Percentiles rank a stretch among this genome's conserved stretches.
Evolutionary conservation across 2,888 invertebrate genomes (phyloP).

Genomic region (Agriopis marginaria): DNA sequence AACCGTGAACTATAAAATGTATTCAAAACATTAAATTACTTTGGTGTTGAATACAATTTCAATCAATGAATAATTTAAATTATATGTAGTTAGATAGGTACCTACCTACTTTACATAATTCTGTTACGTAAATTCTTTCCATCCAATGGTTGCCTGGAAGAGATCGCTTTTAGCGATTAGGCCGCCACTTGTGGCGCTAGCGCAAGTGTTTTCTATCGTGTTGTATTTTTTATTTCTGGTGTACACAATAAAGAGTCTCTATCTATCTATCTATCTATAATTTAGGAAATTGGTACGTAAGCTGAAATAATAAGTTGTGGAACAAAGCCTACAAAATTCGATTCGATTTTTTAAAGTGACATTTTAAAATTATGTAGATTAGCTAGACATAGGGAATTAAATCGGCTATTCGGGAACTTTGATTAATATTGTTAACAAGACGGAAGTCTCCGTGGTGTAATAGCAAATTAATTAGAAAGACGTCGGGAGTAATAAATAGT

Average conservation of each 20-base stretch:
- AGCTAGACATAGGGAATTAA: constrained; percentile 5
- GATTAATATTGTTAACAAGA: constrained; percentile 26
- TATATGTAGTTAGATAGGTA: background rate
- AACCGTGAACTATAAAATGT: constrained; percentile 50
- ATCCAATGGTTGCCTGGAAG: no score
- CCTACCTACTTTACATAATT: no score
- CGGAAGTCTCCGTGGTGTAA: constrained; percentile 35
- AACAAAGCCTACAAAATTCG: no score
- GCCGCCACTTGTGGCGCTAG: no score
- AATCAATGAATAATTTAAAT: background rate
- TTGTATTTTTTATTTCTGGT: no score
- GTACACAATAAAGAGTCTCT: no score
- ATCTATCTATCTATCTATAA: no score
- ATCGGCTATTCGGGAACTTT: constrained; percentile 4
- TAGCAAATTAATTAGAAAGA: constrained; percentile 42
- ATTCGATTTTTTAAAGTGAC: background rate
- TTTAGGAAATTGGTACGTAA: no score
- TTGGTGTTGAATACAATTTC: background rate
- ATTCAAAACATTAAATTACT: constrained; percentile 15
- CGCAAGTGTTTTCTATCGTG: no score
- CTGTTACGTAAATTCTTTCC: no score
- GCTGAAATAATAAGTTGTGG: no score
- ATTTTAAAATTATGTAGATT: background rate
- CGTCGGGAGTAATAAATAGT: constrained; percentile 54
- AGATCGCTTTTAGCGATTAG: no score